These are phyloP conservation scores for Setophaga petechia DNA, from an alignment of 2,113 vertebrate genomes.

Conservation along the genomic window DNA sequence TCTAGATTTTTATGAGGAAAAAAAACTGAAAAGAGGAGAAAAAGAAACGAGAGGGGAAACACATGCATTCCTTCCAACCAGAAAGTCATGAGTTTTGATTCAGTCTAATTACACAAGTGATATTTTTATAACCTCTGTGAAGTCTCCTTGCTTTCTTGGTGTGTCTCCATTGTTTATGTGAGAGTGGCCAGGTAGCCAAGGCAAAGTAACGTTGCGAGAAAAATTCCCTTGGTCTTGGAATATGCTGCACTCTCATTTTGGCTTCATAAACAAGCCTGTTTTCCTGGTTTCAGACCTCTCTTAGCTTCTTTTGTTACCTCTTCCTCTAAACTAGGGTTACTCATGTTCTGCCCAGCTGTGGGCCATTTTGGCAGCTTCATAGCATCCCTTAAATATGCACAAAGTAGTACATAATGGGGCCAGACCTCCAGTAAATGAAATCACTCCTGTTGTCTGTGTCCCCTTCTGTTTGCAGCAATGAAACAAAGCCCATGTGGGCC, in stretches of 20 bases:
- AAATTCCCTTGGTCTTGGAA: constrained; percentile 35
- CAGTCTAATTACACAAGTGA: constrained; percentile 72
- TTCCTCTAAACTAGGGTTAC: constrained; percentile 41
- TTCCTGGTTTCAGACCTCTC: constrained; percentile 40
- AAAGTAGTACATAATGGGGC: neutral
- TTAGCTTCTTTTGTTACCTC: constrained; percentile 13
- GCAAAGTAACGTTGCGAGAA: constrained; percentile 42
- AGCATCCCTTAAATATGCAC: constrained; percentile 1
- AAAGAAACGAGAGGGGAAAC: constrained; percentile 51
- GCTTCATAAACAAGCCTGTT: constrained; percentile 66
- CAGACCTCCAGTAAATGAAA: neutral
- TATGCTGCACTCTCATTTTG: constrained; percentile 58
- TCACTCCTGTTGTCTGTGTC: neutral
- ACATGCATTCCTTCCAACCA: constrained; percentile 62
- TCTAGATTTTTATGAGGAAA: constrained; percentile 53
- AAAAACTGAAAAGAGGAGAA: constrained; percentile 20
- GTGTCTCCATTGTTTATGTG: constrained; percentile 69
- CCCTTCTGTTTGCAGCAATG: neutral
- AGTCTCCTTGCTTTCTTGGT: constrained; percentile 63
- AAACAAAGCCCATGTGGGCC: neutral
- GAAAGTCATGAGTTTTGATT: constrained; percentile 73
- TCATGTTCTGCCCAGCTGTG: constrained; percentile 12
- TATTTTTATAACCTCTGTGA: constrained; percentile 75
- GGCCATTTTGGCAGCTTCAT: constrained; percentile 8
- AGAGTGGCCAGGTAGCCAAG: constrained; percentile 67